Evolutionary conservation across 1,140 invertebrate species (phyloP), one percentile per base, ranked within the genome.

Genomic region (Thaumatotibia leucotreta): DNA sequence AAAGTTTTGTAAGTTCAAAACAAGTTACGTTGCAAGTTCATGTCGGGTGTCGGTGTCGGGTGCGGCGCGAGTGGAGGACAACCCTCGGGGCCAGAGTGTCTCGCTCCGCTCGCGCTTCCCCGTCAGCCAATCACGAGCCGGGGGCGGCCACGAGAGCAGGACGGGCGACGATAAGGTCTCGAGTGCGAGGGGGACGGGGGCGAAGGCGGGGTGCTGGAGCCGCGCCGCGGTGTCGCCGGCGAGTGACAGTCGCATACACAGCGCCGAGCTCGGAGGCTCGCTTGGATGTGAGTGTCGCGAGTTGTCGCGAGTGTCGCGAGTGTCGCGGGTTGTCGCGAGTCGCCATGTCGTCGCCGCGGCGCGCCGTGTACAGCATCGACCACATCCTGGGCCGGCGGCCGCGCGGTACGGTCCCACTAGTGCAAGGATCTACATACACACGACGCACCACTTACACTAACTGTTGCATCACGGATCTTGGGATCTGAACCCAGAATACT

Each of bases 331-430:
- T n/a, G n/a, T n/a, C n/a, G n/a, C n/a, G n/a, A n/a, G 3, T 33
- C 32, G 14, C 84, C 35, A 45, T 86, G 85, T 75, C 83, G 68
- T 64, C 76, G 84, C 2, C 83, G 84, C 23, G 81, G 81, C 39
- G 63, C 10, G 66, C 83, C 23, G 84, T 81, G 17, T 87, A 87
- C 69, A 85, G 84, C 54, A 89, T 89, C 33, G 86, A 89, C 70
- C 86, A 79, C 66, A 89, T 89, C 61, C 80, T 89, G 11, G 86
- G 86, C 33, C 63, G 63, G 17, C n/a, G 52, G 23, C 63, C 33
- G 63, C 35, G 63, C 63, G 33, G 24, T 58, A 27, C 33, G 10
- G 23, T 50, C 20, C 32, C n/a, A n/a, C n/a, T n/a, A n/a, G 22
- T n/a, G 17, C 27, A 10, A 20, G n/a, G n/a, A n/a, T n/a, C n/a